Conservation (phyloP, 2,113 vertebrate genomes). For the Xerus inauris region DNA sequence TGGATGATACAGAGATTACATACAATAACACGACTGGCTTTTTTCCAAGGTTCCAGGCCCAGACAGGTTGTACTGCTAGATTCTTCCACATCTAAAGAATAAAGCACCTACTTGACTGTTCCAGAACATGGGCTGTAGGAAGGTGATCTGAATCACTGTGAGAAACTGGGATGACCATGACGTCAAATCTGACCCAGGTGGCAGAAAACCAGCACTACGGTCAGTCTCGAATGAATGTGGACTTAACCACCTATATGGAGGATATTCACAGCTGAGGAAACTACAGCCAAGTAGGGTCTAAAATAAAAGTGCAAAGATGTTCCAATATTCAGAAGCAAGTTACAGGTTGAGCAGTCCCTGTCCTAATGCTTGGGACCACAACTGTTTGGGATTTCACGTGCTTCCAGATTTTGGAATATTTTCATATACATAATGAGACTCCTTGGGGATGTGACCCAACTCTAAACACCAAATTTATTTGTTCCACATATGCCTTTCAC, state of each 20-base stretch:
- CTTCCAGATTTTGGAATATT: neutral
- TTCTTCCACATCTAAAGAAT: conserved; percentile 12
- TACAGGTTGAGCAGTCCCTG: neutral
- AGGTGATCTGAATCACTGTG: neutral
- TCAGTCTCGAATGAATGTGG: neutral
- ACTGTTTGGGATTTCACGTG: neutral
- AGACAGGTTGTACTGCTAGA: neutral
- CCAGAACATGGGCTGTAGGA: neutral
- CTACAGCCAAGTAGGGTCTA: neutral
- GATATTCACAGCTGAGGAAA: neutral
- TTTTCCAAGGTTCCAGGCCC: neutral
- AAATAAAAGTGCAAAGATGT: neutral
- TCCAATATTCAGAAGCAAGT: neutral
- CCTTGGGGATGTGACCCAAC: neutral
- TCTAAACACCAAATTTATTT: neutral
- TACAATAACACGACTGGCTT: neutral
- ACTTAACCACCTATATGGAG: neutral
- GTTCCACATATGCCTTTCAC: neutral
- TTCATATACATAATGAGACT: neutral
- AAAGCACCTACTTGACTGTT: conserved; percentile 1
- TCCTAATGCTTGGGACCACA: neutral
- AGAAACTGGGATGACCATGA: neutral
- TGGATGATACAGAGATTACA: neutral
- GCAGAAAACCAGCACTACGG: neutral
- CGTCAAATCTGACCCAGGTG: neutral